Percentiles rank a stretch among this genome's conserved stretches.
Conservation (phyloP, 1,140 invertebrate species). For the Hydropsyche tenuis region DNA sequence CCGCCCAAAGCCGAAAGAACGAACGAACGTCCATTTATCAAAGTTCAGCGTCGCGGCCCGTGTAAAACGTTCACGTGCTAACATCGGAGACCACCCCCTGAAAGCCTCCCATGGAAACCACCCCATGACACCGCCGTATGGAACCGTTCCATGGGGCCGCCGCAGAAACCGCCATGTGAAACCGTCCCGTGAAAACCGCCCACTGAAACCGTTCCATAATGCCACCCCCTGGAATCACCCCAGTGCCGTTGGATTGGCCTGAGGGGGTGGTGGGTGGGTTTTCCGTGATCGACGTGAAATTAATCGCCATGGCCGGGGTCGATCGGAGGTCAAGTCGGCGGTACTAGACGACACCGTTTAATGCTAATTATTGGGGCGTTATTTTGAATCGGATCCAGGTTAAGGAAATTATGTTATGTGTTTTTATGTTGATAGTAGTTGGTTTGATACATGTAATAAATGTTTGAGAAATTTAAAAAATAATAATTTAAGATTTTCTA, state of each 20-base stretch:
- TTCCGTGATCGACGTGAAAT: conserved; percentile 7
- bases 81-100: not conserved
- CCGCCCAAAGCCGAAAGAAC: too few relatives aligned
- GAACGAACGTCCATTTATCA: conserved; percentile 30
- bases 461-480: too few relatives aligned
- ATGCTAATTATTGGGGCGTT: not conserved
- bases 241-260: not conserved
- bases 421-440: too few relatives aligned
- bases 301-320: conserved; percentile 6
- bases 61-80: conserved; percentile 33
- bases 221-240: not conserved
- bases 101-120: not conserved
- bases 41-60: conserved; percentile 31
- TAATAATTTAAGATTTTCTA: too few relatives aligned
- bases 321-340: not conserved
- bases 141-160: not conserved
- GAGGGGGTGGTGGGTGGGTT: too few relatives aligned
- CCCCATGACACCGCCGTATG: not conserved
- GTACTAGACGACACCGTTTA: not conserved
- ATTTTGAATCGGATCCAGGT: too few relatives aligned
- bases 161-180: not conserved
- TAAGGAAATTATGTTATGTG: too few relatives aligned
- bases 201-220: not conserved
- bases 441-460: too few relatives aligned
- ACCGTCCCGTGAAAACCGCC: not conserved